Evolutionary conservation across 2,888 invertebrate genomes (phyloP), one percentile per base, ranked within the genome.

Genomic region (Pachliopta kotzebuea): DNA sequence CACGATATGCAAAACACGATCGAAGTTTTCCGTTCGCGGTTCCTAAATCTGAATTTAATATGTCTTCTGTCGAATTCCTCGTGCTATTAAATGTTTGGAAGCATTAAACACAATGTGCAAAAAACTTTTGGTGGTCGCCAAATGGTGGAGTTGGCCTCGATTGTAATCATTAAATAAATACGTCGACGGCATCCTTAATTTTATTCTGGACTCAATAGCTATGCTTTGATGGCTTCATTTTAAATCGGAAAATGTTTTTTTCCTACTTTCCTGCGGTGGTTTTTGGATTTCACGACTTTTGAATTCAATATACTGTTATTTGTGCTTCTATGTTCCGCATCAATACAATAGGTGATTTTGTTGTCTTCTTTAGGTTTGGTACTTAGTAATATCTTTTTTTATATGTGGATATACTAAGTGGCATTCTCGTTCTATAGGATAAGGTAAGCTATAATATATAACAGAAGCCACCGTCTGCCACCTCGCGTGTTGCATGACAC

Each of bases 151-250:
- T 68, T 70, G 67, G 69, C 68, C 66, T 69, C 65, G 68, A 68
- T 70, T 63, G 67, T 67, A 70, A 73, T 73, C 78, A 77, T 81
- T 76, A 75, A 79, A 76, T 71, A 74, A 74, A 76, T 74, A 78
- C 76, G 76, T 74, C 70, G 70, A 60, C 62, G 70, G 68, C 71
- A 73, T 74, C 70, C 67, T 72, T 79, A 78, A 83, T 78, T 79
- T 79, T 74, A 78, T 80, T 78, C 62, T 65, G 69, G 56, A 63
- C 67, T 61, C 61, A 58, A 62, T 58, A 49, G 45, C 54, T 60
- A 57, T 56, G 62, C 65, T 68, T 74, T 81, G 83, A 87, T 86
- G 83, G 75, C 86, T 86, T 84, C 79, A 86, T 87, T 81, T 77
- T 79, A 74, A 72, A 75, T 69, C 68, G 67, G 65, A 65, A 59